Conservation (phyloP, 1,140 invertebrate genomes). For the Leptopilina boulardi region DNA sequence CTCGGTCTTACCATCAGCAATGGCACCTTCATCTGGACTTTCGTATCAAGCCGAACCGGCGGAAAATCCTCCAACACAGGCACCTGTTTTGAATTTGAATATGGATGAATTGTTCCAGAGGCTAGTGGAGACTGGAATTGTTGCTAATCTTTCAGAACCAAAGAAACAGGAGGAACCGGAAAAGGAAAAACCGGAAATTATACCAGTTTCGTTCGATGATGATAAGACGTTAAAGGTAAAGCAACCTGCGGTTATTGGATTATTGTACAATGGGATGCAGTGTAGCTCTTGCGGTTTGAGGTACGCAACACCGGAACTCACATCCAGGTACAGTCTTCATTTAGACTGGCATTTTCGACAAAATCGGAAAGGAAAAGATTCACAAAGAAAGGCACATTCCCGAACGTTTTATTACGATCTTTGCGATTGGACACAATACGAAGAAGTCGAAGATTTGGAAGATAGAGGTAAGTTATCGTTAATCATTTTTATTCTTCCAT, state of each 20-base stretch:
- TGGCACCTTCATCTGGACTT: conserved; percentile 77
- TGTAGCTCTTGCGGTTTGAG: conserved; percentile 95
- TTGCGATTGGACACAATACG: conserved; percentile 95
- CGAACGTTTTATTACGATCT: conserved; percentile 93
- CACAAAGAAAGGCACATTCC: conserved; percentile 87
- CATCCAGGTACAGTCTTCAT: conserved; percentile 92
- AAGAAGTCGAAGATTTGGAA: conserved; percentile 95
- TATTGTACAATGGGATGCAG: conserved; percentile 92
- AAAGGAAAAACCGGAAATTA: conserved; percentile 76
- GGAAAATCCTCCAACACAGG: conserved; percentile 63
- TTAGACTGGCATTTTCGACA: conserved; percentile 98
- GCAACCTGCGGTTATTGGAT: conserved; percentile 37
- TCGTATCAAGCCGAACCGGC: conserved; percentile 75
- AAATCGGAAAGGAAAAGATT: conserved; percentile 91
- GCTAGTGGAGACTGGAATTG: conserved; percentile 89
- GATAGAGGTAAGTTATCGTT: conserved; percentile 83
- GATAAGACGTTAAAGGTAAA: conserved; percentile 84
- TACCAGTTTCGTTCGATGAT: conserved; percentile 80
- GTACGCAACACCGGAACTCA: conserved; percentile 88
- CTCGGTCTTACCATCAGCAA: conserved; percentile 79
- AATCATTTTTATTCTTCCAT: too few species aligned
- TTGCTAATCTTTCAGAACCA: conserved; percentile 75
- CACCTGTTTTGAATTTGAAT: conserved; percentile 78
- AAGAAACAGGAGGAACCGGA: conserved; percentile 73
- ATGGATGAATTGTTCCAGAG: conserved; percentile 90